Percentiles rank a stretch among this genome's conserved stretches.
These are phyloP conservation scores for Semotilus atromaculatus DNA, from an alignment of 2,797 vertebrate species.

Conservation along the genomic window DNA sequence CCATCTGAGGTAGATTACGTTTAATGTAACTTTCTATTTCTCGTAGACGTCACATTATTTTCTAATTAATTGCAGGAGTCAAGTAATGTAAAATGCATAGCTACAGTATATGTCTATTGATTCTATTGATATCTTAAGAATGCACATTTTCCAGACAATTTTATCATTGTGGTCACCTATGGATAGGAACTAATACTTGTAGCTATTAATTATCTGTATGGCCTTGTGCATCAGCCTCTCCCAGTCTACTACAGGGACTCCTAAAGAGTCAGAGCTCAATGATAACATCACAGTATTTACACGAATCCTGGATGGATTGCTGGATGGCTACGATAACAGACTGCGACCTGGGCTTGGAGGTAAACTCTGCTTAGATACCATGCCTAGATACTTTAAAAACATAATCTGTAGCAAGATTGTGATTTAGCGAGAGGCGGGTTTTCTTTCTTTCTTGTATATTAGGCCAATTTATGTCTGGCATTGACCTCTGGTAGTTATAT, in stretches of 20 bases:
- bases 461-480: constrained; percentile 5
- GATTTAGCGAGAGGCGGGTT: neutral
- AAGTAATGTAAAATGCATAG: constrained; percentile 1
- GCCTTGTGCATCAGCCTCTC: constrained; percentile 75
- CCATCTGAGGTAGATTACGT: constrained; percentile 85
- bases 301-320: constrained; percentile 89
- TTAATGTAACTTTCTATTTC: neutral
- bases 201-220: constrained; percentile 37
- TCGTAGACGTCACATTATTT: neutral
- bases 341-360: constrained; percentile 93
- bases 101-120: neutral
- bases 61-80: neutral
- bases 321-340: constrained; percentile 94
- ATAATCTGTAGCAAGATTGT: neutral
- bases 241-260: constrained; percentile 85
- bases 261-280: constrained; percentile 85
- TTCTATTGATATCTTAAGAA: neutral
- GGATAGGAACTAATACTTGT: neutral
- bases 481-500: constrained; percentile 28
- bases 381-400: neutral
- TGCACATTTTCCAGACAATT: neutral
- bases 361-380: constrained; percentile 62
- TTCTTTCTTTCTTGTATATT: neutral
- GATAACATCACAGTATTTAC: constrained; percentile 97
- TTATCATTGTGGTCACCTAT: neutral